A percentile compares a stretch with the other conserved stretches of the same genome.
Evolutionary conservation across 1,140 invertebrate genomes (phyloP).

Genomic region (Orchesella cincta): DNA sequence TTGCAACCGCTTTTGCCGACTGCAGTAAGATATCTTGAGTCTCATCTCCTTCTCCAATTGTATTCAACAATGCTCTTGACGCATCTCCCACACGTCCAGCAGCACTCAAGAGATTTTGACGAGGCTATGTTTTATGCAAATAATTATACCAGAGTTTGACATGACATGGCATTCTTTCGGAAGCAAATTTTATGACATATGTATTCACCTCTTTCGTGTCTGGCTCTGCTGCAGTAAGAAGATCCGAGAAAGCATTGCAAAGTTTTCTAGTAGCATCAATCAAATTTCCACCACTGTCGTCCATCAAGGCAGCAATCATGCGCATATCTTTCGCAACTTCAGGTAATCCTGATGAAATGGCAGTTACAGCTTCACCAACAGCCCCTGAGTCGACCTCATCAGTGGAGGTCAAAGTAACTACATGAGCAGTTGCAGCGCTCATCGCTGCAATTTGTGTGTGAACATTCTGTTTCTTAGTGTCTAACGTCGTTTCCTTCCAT

Average conservation of each 20-base stretch:
- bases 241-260: slow-evolving; percentile 90
- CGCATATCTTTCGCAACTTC: slow-evolving; percentile 94
- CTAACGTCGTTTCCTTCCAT: slow-evolving; percentile 91
- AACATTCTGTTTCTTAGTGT: slow-evolving; percentile 94
- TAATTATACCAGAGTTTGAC: slow-evolving; percentile 33
- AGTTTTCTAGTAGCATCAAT: slow-evolving; percentile 89
- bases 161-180: neutral
- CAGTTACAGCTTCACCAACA: slow-evolving; percentile 88
- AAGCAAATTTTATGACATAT: neutral
- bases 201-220: slow-evolving; percentile 77
- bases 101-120: slow-evolving; percentile 89
- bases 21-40: slow-evolving; percentile 82
- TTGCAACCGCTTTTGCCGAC: slow-evolving; percentile 92
- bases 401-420: slow-evolving; percentile 89
- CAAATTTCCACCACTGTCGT: slow-evolving; percentile 82
- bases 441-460: slow-evolving; percentile 96
- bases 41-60: slow-evolving; percentile 89
- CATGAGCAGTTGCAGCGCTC: slow-evolving; percentile 97
- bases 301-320: slow-evolving; percentile 91
- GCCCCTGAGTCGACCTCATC: slow-evolving; percentile 91
- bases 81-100: slow-evolving; percentile 94
- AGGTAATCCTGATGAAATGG: slow-evolving; percentile 92
- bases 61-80: slow-evolving; percentile 87
- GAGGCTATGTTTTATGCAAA: slow-evolving; percentile 65
- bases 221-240: slow-evolving; percentile 91